A percentile compares a stretch with the other conserved stretches of the same genome.
phyloP scores from a whole-genome alignment of 2,797 vertebrate species.

The Pseudochirops corinnae region DNA sequence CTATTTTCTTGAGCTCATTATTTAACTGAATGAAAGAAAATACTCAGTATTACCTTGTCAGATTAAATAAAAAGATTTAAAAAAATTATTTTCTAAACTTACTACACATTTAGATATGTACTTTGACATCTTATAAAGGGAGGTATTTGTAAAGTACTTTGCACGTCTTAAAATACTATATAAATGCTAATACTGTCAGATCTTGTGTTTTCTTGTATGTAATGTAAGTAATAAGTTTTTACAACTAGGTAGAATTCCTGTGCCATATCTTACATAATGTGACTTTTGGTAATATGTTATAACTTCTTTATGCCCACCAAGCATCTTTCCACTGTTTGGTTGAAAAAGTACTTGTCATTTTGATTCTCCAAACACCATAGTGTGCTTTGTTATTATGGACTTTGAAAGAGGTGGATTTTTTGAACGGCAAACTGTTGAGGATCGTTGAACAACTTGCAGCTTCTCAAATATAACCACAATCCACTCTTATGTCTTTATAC shows the following conservation, averaged over 20 bases:
- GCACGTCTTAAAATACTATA: background rate
- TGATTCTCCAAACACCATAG: background rate
- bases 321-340: background rate
- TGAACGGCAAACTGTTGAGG: background rate
- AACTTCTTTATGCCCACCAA: background rate
- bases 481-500: background rate
- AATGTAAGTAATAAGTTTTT: background rate
- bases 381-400: background rate
- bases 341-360: background rate
- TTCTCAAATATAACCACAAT: background rate
- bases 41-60: background rate
- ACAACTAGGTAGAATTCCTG: background rate
- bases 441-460: background rate
- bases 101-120: background rate
- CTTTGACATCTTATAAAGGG: background rate
- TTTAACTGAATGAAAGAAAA: background rate
- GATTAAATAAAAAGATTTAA: conserved; percentile 1
- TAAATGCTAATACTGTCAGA: background rate
- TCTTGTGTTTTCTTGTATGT: background rate
- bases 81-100: background rate
- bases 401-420: background rate
- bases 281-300: background rate
- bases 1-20: background rate
- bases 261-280: background rate
- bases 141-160: background rate